Conservation (phyloP, 2,888 invertebrate species). For the Pristionchus japonicus region DNA sequence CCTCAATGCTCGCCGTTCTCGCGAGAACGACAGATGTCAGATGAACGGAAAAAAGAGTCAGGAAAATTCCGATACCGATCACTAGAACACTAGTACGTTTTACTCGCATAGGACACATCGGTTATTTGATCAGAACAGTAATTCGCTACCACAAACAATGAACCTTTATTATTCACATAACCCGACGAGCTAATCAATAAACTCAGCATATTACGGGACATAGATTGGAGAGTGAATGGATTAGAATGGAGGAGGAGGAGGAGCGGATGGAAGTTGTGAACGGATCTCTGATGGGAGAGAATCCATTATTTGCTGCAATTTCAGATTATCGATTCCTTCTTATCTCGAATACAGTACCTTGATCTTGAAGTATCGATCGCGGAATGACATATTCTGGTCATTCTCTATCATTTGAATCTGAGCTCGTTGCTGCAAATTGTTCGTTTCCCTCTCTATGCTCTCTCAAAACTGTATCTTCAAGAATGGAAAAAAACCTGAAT, state of each 20-base stretch:
- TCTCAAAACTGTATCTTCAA: no score
- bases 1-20: no score
- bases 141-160: no score
- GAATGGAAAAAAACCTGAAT: not conserved
- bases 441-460: not conserved
- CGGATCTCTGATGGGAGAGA: slow-evolving; percentile 25
- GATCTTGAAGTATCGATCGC: slow-evolving; percentile 42
- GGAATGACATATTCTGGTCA: not conserved
- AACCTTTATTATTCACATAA: not conserved
- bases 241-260: slow-evolving; percentile 40
- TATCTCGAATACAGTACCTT: not conserved
- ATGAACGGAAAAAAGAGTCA: no score
- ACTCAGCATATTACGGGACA: not conserved
- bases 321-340: not conserved
- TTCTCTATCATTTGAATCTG: slow-evolving; percentile 23
- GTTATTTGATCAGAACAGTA: no score
- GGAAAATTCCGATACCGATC: no score
- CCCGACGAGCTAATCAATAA: slow-evolving; percentile 17
- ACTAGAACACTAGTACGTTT: no score
- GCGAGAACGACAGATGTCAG: no score
- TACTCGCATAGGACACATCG: no score
- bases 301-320: slow-evolving; percentile 39
- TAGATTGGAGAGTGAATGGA: not conserved
- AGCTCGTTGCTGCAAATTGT: not conserved
- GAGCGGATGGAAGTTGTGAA: slow-evolving; percentile 14